Conservation (phyloP, 2,797 vertebrate species). For the Betta splendens region DNA sequence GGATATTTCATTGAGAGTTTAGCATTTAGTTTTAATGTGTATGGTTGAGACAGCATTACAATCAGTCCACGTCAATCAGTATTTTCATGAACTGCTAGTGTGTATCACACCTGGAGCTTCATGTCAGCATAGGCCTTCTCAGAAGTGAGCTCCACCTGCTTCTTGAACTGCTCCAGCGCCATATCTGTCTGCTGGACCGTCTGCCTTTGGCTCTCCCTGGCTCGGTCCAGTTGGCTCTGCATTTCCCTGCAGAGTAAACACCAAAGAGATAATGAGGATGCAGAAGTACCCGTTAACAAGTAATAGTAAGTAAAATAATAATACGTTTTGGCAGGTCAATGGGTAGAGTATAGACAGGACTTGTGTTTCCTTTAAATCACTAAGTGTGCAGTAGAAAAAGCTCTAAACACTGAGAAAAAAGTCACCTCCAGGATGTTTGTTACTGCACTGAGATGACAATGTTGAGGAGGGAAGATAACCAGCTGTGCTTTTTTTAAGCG, state of each 20-base stretch:
- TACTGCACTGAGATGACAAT: slow-evolving; percentile 16
- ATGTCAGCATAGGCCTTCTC: slow-evolving; percentile 92
- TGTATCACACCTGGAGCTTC: slow-evolving; percentile 88
- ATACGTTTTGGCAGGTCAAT: neutral
- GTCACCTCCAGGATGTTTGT: slow-evolving; percentile 11
- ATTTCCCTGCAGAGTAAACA: slow-evolving; percentile 83
- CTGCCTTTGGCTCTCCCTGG: slow-evolving; percentile 87
- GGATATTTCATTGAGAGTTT: neutral
- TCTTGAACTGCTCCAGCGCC: slow-evolving; percentile 93
- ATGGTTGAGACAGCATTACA: neutral
- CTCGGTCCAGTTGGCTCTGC: slow-evolving; percentile 86
- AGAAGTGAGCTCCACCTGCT: slow-evolving; percentile 92
- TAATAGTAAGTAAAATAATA: no score
- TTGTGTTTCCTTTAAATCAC: no score
- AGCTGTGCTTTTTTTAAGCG: slow-evolving; percentile 1
- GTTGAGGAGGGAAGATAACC: slow-evolving; percentile 1
- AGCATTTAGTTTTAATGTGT: neutral
- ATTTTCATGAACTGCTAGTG: neutral
- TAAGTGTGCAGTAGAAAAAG: no score
- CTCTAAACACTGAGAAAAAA: no score
- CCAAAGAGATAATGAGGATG: slow-evolving; percentile 22
- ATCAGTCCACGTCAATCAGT: neutral
- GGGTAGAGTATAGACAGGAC: slow-evolving; percentile 5
- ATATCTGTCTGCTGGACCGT: slow-evolving; percentile 91
- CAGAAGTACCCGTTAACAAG: no score